Base-by-base conservation (phyloP, 2,888 invertebrate genomes). In the Agrotis exclamationis region DNA sequence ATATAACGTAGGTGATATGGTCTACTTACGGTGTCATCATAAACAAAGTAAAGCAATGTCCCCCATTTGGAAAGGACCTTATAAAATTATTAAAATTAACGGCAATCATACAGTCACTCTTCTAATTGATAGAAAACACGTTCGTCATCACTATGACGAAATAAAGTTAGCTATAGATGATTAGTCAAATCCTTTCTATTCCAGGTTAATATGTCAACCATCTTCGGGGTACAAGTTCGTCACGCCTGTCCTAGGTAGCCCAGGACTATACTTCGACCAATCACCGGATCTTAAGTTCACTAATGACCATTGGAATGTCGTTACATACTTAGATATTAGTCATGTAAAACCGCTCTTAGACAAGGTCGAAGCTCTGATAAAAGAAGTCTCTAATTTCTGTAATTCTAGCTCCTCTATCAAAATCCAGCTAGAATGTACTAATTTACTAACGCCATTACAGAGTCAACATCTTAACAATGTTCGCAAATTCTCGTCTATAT, bases 11-110 rank as follows among this genome's bases (percentile, higher is more conserved):
- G 64, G 64, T 33, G 64, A 65, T 11, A 54, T 54, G 47, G 68
- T 68, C 0, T 68, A 68, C n/a, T 47, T 54, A 22, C 60, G 60
- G n/a, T 51, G 66, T 7, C 58, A 66, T n/a, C 69, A 69, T 48
- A 63, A 69, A 54, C 69, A 63, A 70, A 64, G 59, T 18, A 59
- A 70, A 48, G 64, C 59, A 3, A 48, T 70, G 51, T 63, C 70
- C 2, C 70, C 70, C 11, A 44, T 70, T 13, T 70, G 70, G 63
- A 70, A 63, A 58, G 58, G 58, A 1, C 63, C 58, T 9, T 70
- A 22, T 39, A 57, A 44, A 33, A 53, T 70, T 13, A 24, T 58
- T 5, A 71, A 58, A 33, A 50, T 59, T 0, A 54, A 59, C n/a
- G 56, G 65, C 11, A 65, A 71, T 13, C 60, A 71, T 18, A 62